These are phyloP conservation scores for Ferdinandea cuprea DNA, from an alignment of 2,888 invertebrate species.

Conservation along the genomic window DNA sequence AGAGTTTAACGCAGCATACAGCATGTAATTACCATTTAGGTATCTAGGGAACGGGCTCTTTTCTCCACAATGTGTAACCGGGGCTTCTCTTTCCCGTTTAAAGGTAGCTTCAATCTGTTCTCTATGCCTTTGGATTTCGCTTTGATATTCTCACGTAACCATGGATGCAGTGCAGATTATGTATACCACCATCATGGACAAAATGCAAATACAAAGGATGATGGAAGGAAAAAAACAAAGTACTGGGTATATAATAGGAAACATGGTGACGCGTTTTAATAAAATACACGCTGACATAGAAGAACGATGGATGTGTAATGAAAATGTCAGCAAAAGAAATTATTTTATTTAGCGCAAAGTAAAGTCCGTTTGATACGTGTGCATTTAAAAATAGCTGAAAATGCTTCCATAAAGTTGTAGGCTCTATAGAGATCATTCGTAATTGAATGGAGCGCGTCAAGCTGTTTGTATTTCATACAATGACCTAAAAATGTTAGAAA, in stretches of 20 bases:
- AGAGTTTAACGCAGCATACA: constrained; percentile 20
- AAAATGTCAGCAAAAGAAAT: not conserved
- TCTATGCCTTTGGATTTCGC: constrained; percentile 34
- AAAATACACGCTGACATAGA: constrained; percentile 21
- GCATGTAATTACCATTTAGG: constrained; percentile 65
- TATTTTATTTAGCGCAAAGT: not conserved
- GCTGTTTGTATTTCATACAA: no score
- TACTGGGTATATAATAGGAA: constrained; percentile 23
- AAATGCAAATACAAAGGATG: constrained; percentile 61
- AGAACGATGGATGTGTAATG: not conserved
- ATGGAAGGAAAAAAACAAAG: constrained; percentile 7
- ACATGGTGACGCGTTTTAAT: constrained; percentile 43
- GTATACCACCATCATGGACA: constrained; percentile 26
- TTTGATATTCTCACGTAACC: constrained; percentile 67
- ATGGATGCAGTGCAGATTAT: constrained; percentile 55
- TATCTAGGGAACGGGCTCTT: constrained; percentile 45
- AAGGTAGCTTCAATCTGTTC: not conserved
- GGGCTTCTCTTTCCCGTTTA: not conserved
- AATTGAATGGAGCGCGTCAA: no score
- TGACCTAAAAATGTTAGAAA: no score
- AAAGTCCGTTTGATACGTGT: not conserved
- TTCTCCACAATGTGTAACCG: not conserved
- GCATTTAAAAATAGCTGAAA: no score
- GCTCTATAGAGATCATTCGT: no score
- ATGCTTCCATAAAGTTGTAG: no score